These are phyloP conservation scores for Tauraco hartlaubi DNA, from an alignment of 2,797 vertebrate species.

Conservation along the genomic window DNA sequence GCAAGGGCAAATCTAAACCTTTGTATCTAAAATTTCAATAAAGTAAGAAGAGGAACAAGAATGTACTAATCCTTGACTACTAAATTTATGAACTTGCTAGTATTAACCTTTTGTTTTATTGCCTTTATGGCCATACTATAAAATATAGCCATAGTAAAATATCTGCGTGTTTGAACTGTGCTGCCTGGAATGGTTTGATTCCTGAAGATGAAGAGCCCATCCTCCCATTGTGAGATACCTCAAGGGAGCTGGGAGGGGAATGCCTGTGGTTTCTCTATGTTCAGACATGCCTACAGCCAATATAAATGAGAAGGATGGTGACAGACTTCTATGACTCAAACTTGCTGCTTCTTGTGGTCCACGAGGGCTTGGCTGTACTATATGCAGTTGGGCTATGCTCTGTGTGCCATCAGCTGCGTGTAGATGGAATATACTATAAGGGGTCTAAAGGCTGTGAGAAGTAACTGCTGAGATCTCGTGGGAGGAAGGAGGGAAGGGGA, in stretches of 20 bases:
- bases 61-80: neutral
- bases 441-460: neutral
- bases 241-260: neutral
- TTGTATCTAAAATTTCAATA: neutral
- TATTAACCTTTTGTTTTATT: conserved; percentile 58
- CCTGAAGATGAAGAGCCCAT: neutral
- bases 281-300: neutral
- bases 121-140: neutral
- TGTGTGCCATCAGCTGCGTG: neutral
- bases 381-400: neutral
- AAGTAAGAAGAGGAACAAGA: neutral
- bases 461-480: neutral
- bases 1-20: conserved; percentile 6
- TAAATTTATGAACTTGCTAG: conserved; percentile 37
- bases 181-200: neutral
- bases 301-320: neutral
- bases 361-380: neutral
- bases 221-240: neutral
- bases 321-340: neutral
- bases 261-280: neutral
- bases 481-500: neutral
- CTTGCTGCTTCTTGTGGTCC: neutral
- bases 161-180: neutral
- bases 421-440: neutral
- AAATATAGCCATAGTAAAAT: conserved; percentile 2